Base-by-base conservation (phyloP, 2,113 vertebrate species). In the Orthonyx spaldingii region DNA sequence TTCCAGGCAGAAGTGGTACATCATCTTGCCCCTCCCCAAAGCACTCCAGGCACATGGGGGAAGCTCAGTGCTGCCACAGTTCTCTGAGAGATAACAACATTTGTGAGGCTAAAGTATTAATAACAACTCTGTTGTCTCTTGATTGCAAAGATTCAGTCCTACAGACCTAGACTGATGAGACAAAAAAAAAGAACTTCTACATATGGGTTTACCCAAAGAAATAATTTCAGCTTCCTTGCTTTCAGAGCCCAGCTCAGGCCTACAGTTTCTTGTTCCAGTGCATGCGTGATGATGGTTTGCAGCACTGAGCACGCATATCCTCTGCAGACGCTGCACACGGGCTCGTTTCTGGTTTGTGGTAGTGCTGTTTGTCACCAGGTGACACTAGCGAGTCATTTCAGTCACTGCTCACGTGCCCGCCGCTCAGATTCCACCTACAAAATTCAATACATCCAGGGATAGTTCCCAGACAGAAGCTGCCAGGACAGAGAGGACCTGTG, bases 321-420 rank as follows among this genome's bases (percentile, higher is more conserved):
- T 28, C 1, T 3, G 52, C 35, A 7, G 16, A 14, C 3, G 6
- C 41, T 6, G 49, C 42, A 0, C 19, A 3, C 0, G 37, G 44
- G 44, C 33, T 77, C 21, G 2, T 28, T 37, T 10, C 39, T 10
- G 18, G 0, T 68, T 5, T 60, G 84, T 63, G 52, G 72, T 16
- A 19, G 63, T 27, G 37, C 72, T 77, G 5, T 0, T 0, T 28
- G 47, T 16, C 74, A 61, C 47, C 74, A 61, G 84, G 64, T 19
- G 72, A 11, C 84, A 52, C 55, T 2, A 19, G 72, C 33, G 84
- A 87, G 55, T 4, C 72, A 1, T 0, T 3, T 0, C 0, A 39
- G 33, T 2, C 72, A 1, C 72, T 22, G 84, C 46, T 60, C 55
- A 3, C 18, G 84, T 55, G 82, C 57, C 39, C 9, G 11, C 3